A percentile compares a stretch with the other conserved stretches of the same genome.
These are phyloP conservation scores for Sebastes oblongus DNA, from an alignment of 2,797 vertebrate genomes.

Conservation along the genomic window DNA sequence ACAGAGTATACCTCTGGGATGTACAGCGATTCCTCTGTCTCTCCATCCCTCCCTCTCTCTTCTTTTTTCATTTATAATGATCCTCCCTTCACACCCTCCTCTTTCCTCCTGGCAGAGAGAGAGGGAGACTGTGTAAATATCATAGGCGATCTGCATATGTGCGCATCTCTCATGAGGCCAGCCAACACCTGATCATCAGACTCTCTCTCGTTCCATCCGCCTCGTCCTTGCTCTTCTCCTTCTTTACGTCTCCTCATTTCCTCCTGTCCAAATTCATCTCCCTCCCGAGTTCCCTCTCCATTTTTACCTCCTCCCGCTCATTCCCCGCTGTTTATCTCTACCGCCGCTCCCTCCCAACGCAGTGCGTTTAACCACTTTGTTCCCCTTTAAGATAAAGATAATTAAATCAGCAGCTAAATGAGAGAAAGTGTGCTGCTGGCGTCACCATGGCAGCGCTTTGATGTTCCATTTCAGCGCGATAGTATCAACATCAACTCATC, in stretches of 20 bases:
- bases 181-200: slow-evolving; percentile 75
- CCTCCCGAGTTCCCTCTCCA: slow-evolving; percentile 55
- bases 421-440: slow-evolving; percentile 71
- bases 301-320: slow-evolving; percentile 6
- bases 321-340: slow-evolving; percentile 66
- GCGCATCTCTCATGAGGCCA: slow-evolving; percentile 63
- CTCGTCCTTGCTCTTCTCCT: slow-evolving; percentile 41
- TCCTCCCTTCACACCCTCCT: slow-evolving; percentile 42
- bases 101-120: slow-evolving; percentile 37
- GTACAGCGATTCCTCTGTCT: slow-evolving; percentile 51
- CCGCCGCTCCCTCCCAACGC: slow-evolving; percentile 54
- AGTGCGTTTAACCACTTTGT: slow-evolving; percentile 77
- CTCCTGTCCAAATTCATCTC: slow-evolving; percentile 63
- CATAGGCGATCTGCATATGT: slow-evolving; percentile 69
- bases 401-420: slow-evolving; percentile 81
- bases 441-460: slow-evolving; percentile 73
- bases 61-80: slow-evolving; percentile 48
- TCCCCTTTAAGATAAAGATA: slow-evolving; percentile 81
- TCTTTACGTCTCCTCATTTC: slow-evolving; percentile 53
- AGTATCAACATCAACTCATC: slow-evolving; percentile 76
- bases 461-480: slow-evolving; percentile 77
- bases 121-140: slow-evolving; percentile 67
- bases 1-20: slow-evolving; percentile 74
- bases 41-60: slow-evolving; percentile 2
- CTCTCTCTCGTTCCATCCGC: slow-evolving; percentile 27